phyloP scores from a whole-genome alignment of 2,113 vertebrate species.

The Tyto alba region DNA sequence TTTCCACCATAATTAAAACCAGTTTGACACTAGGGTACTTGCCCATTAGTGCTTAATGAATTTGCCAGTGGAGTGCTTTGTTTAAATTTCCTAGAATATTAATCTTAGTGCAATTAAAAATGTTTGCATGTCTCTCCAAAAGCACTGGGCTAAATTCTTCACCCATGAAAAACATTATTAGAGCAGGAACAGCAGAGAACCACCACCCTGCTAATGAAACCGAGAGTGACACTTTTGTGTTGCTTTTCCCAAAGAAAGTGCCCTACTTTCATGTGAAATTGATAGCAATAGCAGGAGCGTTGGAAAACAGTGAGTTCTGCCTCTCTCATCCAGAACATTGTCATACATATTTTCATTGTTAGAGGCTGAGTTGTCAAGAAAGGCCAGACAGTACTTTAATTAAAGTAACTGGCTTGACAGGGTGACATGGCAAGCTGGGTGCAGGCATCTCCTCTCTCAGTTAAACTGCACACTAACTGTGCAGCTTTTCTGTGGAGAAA shows the following conservation, averaged over 20 bases:
- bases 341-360: not conserved
- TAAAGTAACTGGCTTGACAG: slow-evolving; percentile 31
- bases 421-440: not conserved
- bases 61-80: not conserved
- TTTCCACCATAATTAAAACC: slow-evolving; percentile 14
- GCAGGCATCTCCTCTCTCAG: not conserved
- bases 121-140: not conserved
- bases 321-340: not conserved
- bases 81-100: slow-evolving; percentile 26
- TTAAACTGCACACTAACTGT: not conserved
- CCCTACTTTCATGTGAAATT: not conserved
- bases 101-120: slow-evolving; percentile 26
- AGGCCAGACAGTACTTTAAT: not conserved
- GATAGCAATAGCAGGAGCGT: not conserved
- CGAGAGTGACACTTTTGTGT: not conserved
- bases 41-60: not conserved
- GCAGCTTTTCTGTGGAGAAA: not conserved
- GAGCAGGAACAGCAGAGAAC: not conserved
- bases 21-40: not conserved
- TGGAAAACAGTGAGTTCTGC: not conserved
- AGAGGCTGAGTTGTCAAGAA: slow-evolving; percentile 8
- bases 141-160: not conserved
- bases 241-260: not conserved
- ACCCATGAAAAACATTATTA: not conserved
- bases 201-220: not conserved